Conservation (phyloP, 2,797 vertebrate species). For the Artibeus jamaicensis region DNA sequence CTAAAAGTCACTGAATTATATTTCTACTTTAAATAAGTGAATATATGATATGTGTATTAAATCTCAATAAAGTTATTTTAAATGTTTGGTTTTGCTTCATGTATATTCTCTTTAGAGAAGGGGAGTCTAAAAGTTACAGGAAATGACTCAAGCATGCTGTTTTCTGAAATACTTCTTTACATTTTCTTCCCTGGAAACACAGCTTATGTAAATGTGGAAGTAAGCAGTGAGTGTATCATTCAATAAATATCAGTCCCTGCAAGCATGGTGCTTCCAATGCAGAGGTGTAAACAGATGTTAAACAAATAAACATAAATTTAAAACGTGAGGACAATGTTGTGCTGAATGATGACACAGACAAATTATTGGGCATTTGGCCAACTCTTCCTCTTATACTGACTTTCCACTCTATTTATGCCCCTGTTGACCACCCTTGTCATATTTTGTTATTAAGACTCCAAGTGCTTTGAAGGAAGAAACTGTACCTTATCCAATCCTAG, state of each 20-base stretch:
- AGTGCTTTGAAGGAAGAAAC: background rate
- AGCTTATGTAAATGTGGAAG: background rate
- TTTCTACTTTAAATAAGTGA: background rate
- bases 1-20: background rate
- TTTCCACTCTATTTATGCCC: background rate
- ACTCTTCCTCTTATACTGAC: background rate
- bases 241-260: background rate
- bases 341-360: background rate
- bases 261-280: background rate
- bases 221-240: background rate
- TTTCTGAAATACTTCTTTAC: background rate
- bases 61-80: background rate
- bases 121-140: background rate
- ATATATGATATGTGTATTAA: background rate
- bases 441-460: background rate
- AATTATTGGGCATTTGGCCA: background rate
- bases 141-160: background rate
- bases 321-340: background rate
- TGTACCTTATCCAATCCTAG: background rate
- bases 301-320: constrained; percentile 29
- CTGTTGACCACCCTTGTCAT: background rate
- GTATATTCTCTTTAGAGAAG: background rate
- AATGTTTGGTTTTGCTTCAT: background rate
- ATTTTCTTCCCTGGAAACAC: background rate
- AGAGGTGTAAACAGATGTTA: background rate